Percentiles rank a stretch among this genome's conserved stretches.
phyloP scores from a whole-genome alignment of 2,888 invertebrate species.

The Xanthorhoe spadicearia region DNA sequence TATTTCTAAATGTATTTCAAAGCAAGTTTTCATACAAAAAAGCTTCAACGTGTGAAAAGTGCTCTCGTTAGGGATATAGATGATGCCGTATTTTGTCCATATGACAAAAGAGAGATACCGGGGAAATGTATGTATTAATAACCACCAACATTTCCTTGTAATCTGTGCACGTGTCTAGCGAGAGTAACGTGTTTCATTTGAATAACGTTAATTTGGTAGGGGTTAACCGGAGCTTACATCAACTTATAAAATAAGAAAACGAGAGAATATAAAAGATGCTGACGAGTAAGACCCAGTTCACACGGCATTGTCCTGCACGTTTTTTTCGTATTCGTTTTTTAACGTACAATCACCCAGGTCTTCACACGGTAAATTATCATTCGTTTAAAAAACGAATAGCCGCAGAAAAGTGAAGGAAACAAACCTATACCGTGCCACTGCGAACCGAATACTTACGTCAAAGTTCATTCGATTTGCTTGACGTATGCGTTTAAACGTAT shows the following conservation, averaged over 20 bases:
- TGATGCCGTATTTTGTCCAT: conserved; percentile 50
- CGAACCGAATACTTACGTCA: no score
- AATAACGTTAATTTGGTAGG: conserved; percentile 59
- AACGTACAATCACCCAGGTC: no score
- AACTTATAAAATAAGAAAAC: conserved; percentile 39
- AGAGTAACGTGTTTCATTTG: conserved; percentile 54
- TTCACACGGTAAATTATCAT: no score
- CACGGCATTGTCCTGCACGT: no score
- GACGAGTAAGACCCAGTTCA: no score
- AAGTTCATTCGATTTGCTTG: no score
- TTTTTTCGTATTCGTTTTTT: no score
- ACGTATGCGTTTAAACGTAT: no score
- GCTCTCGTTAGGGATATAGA: conserved; percentile 47
- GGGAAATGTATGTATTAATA: conserved; percentile 45
- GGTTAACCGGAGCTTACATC: conserved; percentile 36
- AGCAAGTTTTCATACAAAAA: conserved; percentile 56
- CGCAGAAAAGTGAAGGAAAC: no score
- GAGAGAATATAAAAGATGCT: conserved; percentile 32
- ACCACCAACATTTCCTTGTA: conserved; percentile 43
- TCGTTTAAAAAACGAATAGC: no score
- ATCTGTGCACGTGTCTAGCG: conserved; percentile 33
- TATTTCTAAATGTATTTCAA: conserved; percentile 69
- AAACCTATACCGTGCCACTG: no score
- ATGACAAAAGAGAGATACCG: conserved; percentile 56
- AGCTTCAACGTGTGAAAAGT: conserved; percentile 49